phyloP scores from a whole-genome alignment of 2,113 vertebrate species.

The Nothobranchius kuhntae region DNA sequence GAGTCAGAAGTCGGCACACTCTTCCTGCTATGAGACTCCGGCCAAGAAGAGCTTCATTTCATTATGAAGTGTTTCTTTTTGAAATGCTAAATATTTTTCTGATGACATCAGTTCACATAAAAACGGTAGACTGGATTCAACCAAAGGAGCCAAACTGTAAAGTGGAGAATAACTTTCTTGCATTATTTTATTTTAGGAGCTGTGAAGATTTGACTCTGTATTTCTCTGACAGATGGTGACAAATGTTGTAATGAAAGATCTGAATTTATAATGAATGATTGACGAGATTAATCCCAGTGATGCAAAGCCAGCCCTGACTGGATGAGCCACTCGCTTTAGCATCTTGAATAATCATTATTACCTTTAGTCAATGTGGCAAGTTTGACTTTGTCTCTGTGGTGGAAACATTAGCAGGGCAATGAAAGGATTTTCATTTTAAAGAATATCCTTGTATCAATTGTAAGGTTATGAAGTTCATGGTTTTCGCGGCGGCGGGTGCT shows the following conservation, averaged over 20 bases:
- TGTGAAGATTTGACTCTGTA: constrained; percentile 18
- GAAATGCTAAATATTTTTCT: too few relatives aligned
- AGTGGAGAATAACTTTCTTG: too few relatives aligned
- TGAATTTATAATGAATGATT: constrained; percentile 74
- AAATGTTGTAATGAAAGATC: constrained; percentile 75
- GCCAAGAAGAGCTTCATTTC: too few relatives aligned
- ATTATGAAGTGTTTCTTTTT: too few relatives aligned
- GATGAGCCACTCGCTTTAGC: constrained; percentile 45
- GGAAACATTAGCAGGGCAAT: constrained; percentile 30
- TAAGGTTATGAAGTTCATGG: too few relatives aligned
- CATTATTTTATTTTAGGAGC: too few relatives aligned
- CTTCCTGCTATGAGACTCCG: too few relatives aligned
- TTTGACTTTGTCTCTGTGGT: constrained; percentile 25
- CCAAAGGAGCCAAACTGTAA: too few relatives aligned
- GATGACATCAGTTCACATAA: too few relatives aligned
- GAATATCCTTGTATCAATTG: constrained; percentile 2
- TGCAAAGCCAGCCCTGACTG: constrained; percentile 56
- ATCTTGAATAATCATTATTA: constrained; percentile 69
- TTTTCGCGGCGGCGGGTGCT: too few relatives aligned
- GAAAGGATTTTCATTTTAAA: constrained; percentile 11
- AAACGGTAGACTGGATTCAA: too few relatives aligned
- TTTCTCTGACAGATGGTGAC: constrained; percentile 77
- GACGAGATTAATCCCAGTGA: constrained; percentile 52
- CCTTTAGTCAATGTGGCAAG: constrained; percentile 26
- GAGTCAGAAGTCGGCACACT: too few relatives aligned